Conservation (phyloP, 2,113 vertebrate genomes). For the Hystrix brachyura region DNA sequence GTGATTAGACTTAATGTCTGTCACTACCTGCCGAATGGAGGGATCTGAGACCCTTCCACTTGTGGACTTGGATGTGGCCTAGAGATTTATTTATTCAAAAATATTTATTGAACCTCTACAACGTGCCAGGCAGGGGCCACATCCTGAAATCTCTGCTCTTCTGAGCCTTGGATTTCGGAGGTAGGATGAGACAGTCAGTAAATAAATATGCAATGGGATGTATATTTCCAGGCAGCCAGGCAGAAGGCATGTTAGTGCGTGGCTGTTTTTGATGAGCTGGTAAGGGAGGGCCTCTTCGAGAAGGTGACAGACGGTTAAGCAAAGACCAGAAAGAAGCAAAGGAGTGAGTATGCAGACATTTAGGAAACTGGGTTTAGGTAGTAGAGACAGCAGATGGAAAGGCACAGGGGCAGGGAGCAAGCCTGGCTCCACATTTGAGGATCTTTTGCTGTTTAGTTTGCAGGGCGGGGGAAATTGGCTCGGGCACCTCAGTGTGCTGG, state of each 20-base stretch:
- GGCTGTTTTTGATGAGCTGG: background rate
- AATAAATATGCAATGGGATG: background rate
- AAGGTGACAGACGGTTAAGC: background rate
- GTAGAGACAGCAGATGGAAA: background rate
- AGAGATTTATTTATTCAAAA: background rate
- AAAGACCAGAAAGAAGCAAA: conserved; percentile 5
- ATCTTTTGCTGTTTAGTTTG: background rate
- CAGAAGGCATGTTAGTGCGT: background rate
- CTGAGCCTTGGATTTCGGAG: background rate
- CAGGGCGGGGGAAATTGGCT: background rate
- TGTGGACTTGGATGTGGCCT: background rate
- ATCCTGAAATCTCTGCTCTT: background rate
- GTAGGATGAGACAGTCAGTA: background rate
- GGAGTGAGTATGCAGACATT: background rate
- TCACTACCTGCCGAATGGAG: background rate
- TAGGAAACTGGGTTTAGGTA: background rate
- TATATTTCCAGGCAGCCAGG: background rate
- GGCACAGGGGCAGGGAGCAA: background rate
- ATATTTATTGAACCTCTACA: background rate
- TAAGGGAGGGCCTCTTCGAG: background rate
- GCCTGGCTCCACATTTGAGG: background rate
- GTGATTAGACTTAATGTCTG: no score
- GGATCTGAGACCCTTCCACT: background rate
- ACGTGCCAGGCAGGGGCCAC: background rate
- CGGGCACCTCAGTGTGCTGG: background rate